A percentile compares a stretch with the other conserved stretches of the same genome.
These are phyloP conservation scores for Lucifuga dentata DNA, from an alignment of 2,113 vertebrate species.

Conservation along the genomic window DNA sequence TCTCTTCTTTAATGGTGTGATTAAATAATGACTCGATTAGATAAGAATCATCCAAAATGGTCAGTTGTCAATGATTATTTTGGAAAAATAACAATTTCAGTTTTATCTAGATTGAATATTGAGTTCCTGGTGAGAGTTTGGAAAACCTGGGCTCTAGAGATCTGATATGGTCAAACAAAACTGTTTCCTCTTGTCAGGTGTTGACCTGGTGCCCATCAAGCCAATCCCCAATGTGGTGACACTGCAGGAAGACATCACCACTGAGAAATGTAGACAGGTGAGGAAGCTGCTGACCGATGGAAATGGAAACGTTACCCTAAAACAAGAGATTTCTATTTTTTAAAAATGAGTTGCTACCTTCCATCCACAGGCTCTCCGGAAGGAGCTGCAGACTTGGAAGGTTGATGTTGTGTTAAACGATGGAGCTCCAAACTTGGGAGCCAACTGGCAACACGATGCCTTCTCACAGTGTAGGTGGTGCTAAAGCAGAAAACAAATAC, in stretches of 20 bases:
- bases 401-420: constrained; percentile 97
- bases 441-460: constrained; percentile 96
- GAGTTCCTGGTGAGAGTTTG: neutral
- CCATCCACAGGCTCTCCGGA: constrained; percentile 85
- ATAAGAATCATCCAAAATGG: too few species aligned
- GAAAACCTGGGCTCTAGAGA: neutral
- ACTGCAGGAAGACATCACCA: constrained; percentile 96
- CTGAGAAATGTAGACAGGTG: constrained; percentile 94
- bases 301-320: neutral
- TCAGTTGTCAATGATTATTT: too few species aligned
- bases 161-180: neutral
- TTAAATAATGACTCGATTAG: too few species aligned
- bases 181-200: constrained; percentile 80
- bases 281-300: neutral
- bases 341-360: neutral
- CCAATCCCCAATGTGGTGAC: constrained; percentile 92
- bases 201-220: constrained; percentile 95
- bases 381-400: constrained; percentile 97
- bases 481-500: too few species aligned
- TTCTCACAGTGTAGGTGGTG: constrained; percentile 92
- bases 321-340: too few species aligned
- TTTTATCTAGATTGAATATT: too few species aligned
- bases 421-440: constrained; percentile 94
- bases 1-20: too few species aligned
- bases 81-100: too few species aligned